Conservation (phyloP, 2,797 vertebrate genomes). For the Dromococcyx pavoninus region DNA sequence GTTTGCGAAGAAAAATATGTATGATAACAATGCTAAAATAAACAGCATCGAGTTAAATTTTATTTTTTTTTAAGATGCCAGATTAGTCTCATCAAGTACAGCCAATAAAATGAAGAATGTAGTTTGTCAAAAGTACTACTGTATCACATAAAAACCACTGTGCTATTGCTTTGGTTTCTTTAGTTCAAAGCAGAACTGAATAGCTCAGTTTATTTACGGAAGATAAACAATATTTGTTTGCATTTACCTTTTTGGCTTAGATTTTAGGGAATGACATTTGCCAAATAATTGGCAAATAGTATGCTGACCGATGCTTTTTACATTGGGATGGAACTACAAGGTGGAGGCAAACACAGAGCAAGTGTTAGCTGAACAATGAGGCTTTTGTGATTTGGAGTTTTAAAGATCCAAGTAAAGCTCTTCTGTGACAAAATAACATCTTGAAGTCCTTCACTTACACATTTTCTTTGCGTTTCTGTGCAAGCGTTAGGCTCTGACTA, state of each 20-base stretch:
- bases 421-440: neutral
- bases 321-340: neutral
- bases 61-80: neutral
- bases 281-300: constrained; percentile 9
- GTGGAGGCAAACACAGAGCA: neutral
- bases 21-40: neutral
- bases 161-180: neutral
- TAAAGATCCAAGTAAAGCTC: neutral
- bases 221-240: constrained; percentile 53
- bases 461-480: neutral
- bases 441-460: neutral
- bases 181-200: constrained; percentile 22
- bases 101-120: neutral
- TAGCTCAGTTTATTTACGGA: constrained; percentile 52
- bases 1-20: neutral
- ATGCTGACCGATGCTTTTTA: constrained; percentile 15
- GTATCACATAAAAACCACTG: neutral
- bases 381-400: neutral
- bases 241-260: constrained; percentile 23
- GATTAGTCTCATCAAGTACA: neutral
- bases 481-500: neutral
- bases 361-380: neutral
- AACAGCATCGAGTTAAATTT: neutral
- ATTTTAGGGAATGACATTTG: constrained; percentile 4
- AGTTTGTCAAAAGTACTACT: neutral